Conservation (phyloP, 2,113 vertebrate species). For the Plecotus auritus region DNA sequence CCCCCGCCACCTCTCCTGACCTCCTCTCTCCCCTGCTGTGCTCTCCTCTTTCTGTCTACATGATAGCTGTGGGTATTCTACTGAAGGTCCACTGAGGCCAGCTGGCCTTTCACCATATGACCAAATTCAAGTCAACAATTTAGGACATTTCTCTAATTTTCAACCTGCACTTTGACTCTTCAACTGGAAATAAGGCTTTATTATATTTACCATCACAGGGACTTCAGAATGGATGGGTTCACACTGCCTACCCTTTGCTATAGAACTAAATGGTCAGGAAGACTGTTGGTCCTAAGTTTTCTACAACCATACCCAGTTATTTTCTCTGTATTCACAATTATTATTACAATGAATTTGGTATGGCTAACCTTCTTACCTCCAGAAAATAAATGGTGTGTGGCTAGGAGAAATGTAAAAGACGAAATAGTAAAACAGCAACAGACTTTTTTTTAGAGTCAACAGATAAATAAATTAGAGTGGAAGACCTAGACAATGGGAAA, state of each 20-base stretch:
- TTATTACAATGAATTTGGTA: background rate
- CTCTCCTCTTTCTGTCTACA: background rate
- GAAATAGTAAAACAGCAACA: background rate
- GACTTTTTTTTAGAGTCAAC: background rate
- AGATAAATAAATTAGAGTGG: background rate
- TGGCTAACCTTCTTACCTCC: background rate
- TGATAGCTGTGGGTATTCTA: background rate
- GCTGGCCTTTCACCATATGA: background rate
- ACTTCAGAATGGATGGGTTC: background rate
- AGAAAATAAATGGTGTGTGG: too few species aligned
- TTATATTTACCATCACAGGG: background rate
- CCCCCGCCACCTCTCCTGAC: too few species aligned
- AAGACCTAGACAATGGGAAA: background rate
- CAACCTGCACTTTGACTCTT: background rate
- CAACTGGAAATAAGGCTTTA: background rate
- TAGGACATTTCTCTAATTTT: background rate
- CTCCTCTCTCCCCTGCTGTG: too few species aligned
- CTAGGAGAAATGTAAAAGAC: background rate
- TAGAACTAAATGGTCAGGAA: background rate
- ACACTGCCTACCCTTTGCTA: background rate
- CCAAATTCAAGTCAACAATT: background rate
- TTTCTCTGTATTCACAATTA: background rate
- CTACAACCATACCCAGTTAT: background rate
- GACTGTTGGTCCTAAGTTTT: background rate
- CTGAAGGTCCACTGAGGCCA: background rate